phyloP scores from a whole-genome alignment of 2,113 vertebrate species.

The Notarius lentiginosus region DNA sequence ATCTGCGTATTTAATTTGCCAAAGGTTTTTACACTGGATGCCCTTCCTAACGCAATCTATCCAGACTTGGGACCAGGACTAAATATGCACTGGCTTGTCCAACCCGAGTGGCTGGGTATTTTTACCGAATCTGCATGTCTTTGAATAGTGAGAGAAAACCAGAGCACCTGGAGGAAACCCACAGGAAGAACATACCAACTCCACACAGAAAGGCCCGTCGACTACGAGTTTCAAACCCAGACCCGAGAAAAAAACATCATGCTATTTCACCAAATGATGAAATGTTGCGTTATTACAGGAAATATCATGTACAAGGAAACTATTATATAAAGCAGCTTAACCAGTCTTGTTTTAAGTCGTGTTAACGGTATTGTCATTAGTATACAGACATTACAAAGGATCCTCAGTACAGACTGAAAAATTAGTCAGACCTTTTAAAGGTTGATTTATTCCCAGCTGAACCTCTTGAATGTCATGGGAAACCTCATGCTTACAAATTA shows the following conservation, averaged over 20 bases:
- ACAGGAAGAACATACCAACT: no score
- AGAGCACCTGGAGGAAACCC: no score
- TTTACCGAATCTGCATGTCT: no score
- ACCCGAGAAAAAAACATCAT: background rate
- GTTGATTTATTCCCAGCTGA: background rate
- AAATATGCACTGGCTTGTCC: no score
- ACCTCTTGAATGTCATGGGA: background rate
- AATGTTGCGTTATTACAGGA: background rate
- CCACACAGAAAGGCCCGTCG: no score
- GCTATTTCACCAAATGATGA: background rate
- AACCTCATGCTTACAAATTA: background rate
- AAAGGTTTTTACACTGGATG: no score
- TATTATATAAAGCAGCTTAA: background rate
- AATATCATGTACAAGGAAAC: background rate
- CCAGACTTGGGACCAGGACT: no score
- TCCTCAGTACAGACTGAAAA: background rate
- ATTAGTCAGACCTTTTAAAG: background rate
- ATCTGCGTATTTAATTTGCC: no score
- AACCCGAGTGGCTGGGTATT: no score
- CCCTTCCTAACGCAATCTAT: no score
- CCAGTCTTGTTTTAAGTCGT: background rate
- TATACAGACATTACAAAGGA: background rate
- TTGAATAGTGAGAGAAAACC: no score
- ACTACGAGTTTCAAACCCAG: no score
- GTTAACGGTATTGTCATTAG: background rate